Conservation (phyloP, 2,797 vertebrate genomes). For the Numenius phaeopus region DNA sequence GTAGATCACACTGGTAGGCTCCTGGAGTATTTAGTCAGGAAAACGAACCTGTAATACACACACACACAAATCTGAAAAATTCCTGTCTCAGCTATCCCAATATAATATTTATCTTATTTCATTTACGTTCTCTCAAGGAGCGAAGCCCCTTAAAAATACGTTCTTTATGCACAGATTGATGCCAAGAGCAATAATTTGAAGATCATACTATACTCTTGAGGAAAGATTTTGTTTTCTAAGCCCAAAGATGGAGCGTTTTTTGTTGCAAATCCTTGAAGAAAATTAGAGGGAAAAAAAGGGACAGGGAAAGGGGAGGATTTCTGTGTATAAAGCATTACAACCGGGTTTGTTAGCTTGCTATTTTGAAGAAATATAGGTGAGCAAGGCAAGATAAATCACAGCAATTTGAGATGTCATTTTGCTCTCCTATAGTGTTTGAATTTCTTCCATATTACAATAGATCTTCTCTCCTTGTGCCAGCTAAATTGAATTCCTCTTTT, state of each 20-base stretch:
- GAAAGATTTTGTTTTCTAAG: conserved; percentile 31
- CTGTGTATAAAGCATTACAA: conserved; percentile 44
- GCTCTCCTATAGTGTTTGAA: conserved; percentile 59
- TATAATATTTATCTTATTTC: neutral
- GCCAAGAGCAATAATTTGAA: conserved; percentile 41
- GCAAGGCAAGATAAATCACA: conserved; percentile 72
- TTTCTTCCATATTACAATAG: conserved; percentile 73
- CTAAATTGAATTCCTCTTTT: conserved; percentile 71
- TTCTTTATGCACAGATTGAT: neutral
- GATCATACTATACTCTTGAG: neutral
- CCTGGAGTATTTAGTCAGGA: neutral
- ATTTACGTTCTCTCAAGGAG: neutral
- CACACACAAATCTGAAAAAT: neutral
- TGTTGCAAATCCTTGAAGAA: conserved; percentile 23
- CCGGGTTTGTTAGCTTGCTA: conserved; percentile 62
- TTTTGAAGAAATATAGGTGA: conserved; percentile 75
- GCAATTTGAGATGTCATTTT: conserved; percentile 64
- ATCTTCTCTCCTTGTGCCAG: conserved; percentile 69
- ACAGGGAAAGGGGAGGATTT: conserved; percentile 14
- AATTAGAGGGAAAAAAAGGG: neutral
- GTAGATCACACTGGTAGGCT: neutral
- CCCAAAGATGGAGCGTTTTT: neutral
- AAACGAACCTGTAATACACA: neutral
- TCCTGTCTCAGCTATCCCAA: neutral
- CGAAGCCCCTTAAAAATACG: neutral